Base-by-base conservation (phyloP, 1,140 invertebrate species). In the Dendrolimus kikuchii region DNA sequence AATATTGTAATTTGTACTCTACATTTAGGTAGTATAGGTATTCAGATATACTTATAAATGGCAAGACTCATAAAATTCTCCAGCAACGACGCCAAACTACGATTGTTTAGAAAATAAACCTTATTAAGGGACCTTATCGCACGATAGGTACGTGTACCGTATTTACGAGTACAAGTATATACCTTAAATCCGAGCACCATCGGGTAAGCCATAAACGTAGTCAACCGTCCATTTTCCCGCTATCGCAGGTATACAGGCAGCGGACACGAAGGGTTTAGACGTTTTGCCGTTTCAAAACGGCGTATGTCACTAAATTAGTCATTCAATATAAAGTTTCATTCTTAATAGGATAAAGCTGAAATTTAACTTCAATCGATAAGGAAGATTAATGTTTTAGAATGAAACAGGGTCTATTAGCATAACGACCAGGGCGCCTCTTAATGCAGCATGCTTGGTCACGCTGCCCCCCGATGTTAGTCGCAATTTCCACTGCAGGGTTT, bases 361-460 rank as follows among this genome's bases (percentile, higher is more conserved):
- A 46, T 65, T 56, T 68, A 2, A 40, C 23, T 38, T 60, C 42
- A 9, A 38, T 38, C 10, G 6, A 9, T 4, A 6, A 8, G 2
- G 10, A 5, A 37, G 38, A n/a, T 51, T 51, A 36, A 38, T 10
- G 42, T 9, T 51, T 51, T 51, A 45, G 7, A 36, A n/a, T 38
- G 23, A 10, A 45, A 45, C 10, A 47, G 6, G 56, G 62, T 67
- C 51, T 77, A 82, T 84, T 86, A 82, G 77, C 80, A 83, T 86
- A 86, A 83, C 79, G 76, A 86, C 68, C 71, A 71, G 71, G 57
- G 68, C 74, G 68, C 80, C 75, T 74, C 77, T 86, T 83, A 86
- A 86, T 73, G 80, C 74, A 74, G 77, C 71, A 86, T 78, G 82
- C 82, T 81, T 83, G 82, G 82, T 81, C 79, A 86, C 70, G 80